Percentiles rank a stretch among this genome's conserved stretches.
Conservation (phyloP, 2,888 invertebrate species). For the Heliconius hortense region DNA sequence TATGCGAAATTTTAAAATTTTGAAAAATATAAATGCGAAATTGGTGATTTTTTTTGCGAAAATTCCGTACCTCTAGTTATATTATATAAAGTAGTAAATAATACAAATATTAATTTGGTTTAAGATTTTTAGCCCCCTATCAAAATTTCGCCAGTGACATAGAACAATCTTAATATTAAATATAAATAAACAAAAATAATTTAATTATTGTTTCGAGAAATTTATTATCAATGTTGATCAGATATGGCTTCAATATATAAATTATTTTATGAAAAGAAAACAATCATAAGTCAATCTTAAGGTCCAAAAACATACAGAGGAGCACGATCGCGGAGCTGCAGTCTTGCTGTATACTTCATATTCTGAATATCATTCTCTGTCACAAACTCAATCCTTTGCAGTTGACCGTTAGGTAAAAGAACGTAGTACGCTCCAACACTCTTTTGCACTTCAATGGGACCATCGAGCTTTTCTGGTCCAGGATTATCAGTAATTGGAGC, state of each 20-base stretch:
- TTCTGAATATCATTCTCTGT: slow-evolving; percentile 77
- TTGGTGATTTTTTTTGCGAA: too few relatives aligned
- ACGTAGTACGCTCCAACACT: slow-evolving; percentile 84
- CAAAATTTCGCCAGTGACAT: too few relatives aligned
- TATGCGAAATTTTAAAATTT: too few relatives aligned
- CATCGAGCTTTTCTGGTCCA: slow-evolving; percentile 62
- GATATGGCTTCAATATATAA: not conserved
- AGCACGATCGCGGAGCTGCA: slow-evolving; percentile 75
- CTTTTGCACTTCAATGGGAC: slow-evolving; percentile 69
- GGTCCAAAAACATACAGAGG: slow-evolving; percentile 64
- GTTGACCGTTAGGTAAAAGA: slow-evolving; percentile 83
- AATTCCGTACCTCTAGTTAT: too few relatives aligned
- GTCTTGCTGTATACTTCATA: slow-evolving; percentile 83
- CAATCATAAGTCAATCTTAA: slow-evolving; percentile 43
- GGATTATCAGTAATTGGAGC: slow-evolving; percentile 66
- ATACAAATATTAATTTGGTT: too few relatives aligned
- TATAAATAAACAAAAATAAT: not conserved
- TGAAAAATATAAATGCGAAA: too few relatives aligned
- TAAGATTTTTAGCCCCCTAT: too few relatives aligned
- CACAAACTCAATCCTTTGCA: slow-evolving; percentile 83
- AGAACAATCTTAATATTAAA: not conserved
- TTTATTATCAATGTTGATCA: slow-evolving; percentile 11
- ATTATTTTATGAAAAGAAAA: not conserved
- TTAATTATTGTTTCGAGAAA: not conserved
- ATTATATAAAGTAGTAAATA: not conserved